Conservation (phyloP, 2,888 invertebrate species). For the Trisateles emortualis region DNA sequence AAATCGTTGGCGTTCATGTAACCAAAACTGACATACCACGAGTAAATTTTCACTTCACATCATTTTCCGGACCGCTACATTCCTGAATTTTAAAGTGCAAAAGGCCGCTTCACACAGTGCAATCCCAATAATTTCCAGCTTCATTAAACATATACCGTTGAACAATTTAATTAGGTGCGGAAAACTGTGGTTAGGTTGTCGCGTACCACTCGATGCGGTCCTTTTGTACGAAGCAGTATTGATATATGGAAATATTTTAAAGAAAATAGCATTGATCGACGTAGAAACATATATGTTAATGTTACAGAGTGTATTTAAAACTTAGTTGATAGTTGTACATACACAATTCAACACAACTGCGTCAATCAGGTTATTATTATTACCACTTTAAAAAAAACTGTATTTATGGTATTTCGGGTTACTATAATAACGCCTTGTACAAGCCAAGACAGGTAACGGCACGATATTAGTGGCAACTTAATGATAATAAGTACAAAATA, state of each 20-base stretch:
- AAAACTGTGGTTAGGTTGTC: slow-evolving; percentile 27
- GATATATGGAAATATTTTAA: slow-evolving; percentile 14
- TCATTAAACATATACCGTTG: slow-evolving; percentile 37
- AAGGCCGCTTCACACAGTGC: slow-evolving; percentile 1
- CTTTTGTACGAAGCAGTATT: slow-evolving; percentile 38
- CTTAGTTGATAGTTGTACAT: no score
- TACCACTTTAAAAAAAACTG: no score
- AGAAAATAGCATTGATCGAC: no score
- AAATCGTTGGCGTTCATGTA: background rate
- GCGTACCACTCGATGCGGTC: slow-evolving; percentile 47
- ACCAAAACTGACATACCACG: background rate
- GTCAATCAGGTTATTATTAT: no score
- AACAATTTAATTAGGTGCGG: slow-evolving; percentile 46
- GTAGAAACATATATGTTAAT: no score
- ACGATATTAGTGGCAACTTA: no score
- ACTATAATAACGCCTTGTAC: no score
- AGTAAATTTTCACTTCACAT: slow-evolving; percentile 14
- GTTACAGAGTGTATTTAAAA: no score
- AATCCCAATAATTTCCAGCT: slow-evolving; percentile 32
- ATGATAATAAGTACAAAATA: no score
- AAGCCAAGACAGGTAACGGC: no score
- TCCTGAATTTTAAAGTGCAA: background rate
- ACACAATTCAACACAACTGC: no score
- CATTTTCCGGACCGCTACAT: slow-evolving; percentile 5
- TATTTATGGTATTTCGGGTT: no score